Conservation (phyloP, 2,888 invertebrate genomes). For the Tetragonula carbonaria region DNA sequence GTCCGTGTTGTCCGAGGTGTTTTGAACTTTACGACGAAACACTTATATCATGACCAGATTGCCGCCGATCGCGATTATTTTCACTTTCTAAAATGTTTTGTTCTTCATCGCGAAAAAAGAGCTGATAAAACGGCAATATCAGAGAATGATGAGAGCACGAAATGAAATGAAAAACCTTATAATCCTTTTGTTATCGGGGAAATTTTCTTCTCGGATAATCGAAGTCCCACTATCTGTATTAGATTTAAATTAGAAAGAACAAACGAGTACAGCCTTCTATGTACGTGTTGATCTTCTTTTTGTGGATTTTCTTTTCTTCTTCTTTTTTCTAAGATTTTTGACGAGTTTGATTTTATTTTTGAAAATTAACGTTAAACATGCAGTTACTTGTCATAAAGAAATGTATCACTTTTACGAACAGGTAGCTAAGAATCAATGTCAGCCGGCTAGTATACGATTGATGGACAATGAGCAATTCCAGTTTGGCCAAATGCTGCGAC, state of each 20-base stretch:
- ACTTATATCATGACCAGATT: too few species aligned
- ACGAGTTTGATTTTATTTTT: background rate
- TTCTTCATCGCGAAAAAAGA: too few species aligned
- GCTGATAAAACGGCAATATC: too few species aligned
- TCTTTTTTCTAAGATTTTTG: background rate
- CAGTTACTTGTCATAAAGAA: background rate
- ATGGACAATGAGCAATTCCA: slow-evolving; percentile 99
- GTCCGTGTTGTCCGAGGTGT: too few species aligned
- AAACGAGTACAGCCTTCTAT: background rate
- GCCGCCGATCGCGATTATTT: too few species aligned
- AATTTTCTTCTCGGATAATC: too few species aligned
- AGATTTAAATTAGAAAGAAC: background rate
- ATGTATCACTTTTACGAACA: slow-evolving; percentile 34
- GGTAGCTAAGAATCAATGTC: slow-evolving; percentile 91
- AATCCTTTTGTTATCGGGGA: too few species aligned
- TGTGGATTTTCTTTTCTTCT: background rate
- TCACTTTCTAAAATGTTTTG: too few species aligned
- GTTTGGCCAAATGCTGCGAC: slow-evolving; percentile 93
- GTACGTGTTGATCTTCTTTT: background rate
- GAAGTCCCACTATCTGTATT: too few species aligned
- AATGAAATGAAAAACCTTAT: too few species aligned
- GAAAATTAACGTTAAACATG: background rate
- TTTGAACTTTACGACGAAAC: background rate
- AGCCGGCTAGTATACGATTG: slow-evolving; percentile 97
- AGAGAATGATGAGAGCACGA: too few species aligned